Base-by-base conservation (phyloP, 2,797 vertebrate genomes). In the Hirundo rustica region DNA sequence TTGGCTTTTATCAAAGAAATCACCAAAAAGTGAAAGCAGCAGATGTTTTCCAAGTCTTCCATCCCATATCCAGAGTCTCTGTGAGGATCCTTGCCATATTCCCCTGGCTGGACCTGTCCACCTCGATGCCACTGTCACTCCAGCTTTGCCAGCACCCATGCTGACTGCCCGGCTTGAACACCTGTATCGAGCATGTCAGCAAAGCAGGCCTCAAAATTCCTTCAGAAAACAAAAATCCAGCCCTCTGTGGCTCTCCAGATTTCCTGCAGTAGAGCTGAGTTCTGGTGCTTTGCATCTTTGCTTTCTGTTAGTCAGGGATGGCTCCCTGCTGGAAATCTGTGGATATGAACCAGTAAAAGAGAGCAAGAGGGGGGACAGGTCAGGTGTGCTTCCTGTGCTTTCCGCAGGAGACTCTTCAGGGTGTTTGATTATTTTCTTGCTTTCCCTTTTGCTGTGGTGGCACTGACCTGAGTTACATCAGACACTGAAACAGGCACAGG, bases 131-230 rank as follows among this genome's bases (percentile, higher is more conserved):
- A 23, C 22, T 60, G 53, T 58, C 76, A 20, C 47, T 50, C 80
- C 92, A 76, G 77, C 67, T 86, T 50, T 76, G 93, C 68, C 60
- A 76, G 21, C 12, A 14, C 30, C 71, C 62, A 7, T 19, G 51
- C 96, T 81, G 70, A 51, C 58, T 93, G 40, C 44, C 61, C 4
- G 3, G 27, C 75, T 58, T 23, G 74, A 93, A 75, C 65, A 68
- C 71, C 77, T 85, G 89, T 84, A 78, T 57, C 1, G 12, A 16
- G 67, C 74, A 87, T 88, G 74, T 88, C 95, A 83, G 86, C 80
- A 91, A 94, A 97, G 94, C 72, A 92, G 90, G 90, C 75, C 20
- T 92, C 88, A 89, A 29, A 60, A 32, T 66, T 57, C 79, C 71
- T 79, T 65, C 32, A 34, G 11, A 88, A 88, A 23, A 0, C 25